phyloP scores from a whole-genome alignment of 2,888 invertebrate genomes.

The Oeneis ivallda region DNA sequence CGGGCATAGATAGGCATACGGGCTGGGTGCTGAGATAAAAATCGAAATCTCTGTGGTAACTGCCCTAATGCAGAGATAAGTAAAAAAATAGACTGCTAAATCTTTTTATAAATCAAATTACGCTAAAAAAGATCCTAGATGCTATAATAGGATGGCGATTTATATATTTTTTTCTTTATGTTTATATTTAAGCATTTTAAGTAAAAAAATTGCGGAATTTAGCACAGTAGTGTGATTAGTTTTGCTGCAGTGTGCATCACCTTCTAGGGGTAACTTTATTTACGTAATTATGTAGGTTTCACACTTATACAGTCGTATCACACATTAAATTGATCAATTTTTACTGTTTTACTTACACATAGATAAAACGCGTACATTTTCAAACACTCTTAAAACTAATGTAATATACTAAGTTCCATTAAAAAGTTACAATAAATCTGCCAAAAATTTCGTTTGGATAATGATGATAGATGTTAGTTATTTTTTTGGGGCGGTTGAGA shows the following conservation, averaged over 20 bases:
- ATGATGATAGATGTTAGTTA: neutral
- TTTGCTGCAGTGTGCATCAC: slow-evolving; percentile 7
- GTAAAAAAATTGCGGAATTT: too few species aligned
- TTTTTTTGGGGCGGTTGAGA: neutral
- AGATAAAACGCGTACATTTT: neutral
- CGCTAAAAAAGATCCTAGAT: too few species aligned
- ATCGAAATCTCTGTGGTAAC: too few species aligned
- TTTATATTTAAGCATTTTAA: too few species aligned
- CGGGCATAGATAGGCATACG: too few species aligned
- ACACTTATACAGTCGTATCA: slow-evolving; percentile 12
- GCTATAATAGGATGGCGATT: too few species aligned
- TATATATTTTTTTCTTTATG: too few species aligned
- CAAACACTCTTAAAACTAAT: neutral
- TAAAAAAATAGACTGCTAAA: too few species aligned
- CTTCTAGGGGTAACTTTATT: slow-evolving; percentile 1
- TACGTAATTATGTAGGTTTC: slow-evolving; percentile 3
- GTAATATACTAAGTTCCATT: slow-evolving; percentile 1
- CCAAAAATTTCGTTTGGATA: slow-evolving; percentile 4
- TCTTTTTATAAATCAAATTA: too few species aligned
- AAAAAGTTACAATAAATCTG: slow-evolving; percentile 13
- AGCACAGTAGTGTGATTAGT: neutral
- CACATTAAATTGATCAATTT: slow-evolving; percentile 16
- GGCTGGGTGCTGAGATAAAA: too few species aligned
- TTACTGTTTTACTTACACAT: neutral
- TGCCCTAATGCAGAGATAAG: too few species aligned